phyloP scores from a whole-genome alignment of 2,888 invertebrate genomes.

The Gibbula magus region DNA sequence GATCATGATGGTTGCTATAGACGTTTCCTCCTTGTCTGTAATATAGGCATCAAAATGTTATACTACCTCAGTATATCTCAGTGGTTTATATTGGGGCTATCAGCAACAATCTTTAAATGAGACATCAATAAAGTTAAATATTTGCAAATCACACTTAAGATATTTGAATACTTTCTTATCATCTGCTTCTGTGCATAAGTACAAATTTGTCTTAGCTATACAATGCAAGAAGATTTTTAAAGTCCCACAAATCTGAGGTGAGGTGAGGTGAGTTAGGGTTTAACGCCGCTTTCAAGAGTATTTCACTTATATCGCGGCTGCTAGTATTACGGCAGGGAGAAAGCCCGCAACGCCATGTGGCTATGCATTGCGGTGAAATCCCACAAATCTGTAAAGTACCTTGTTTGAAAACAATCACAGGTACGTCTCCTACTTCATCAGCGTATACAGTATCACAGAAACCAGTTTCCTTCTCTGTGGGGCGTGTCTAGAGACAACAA shows the following conservation, averaged over 20 bases:
- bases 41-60: too few relatives aligned
- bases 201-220: not conserved
- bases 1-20: conserved; percentile 93
- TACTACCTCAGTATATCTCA: too few relatives aligned
- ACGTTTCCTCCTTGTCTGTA: conserved; percentile 83
- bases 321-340: too few relatives aligned
- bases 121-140: not conserved
- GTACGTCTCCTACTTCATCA: conserved; percentile 96
- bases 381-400: conserved; percentile 71
- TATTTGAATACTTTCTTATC: not conserved
- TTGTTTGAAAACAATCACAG: conserved; percentile 93
- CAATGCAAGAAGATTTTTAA: too few relatives aligned
- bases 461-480: conserved; percentile 92
- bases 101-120: too few relatives aligned
- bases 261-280: too few relatives aligned
- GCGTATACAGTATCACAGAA: conserved; percentile 91
- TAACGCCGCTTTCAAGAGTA: too few relatives aligned
- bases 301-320: too few relatives aligned
- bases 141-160: not conserved
- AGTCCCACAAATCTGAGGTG: conserved; percentile 75
- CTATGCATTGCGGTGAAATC: not conserved
- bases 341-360: too few relatives aligned
- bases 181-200: not conserved
- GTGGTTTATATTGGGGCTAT: too few relatives aligned
- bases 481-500: conserved; percentile 80